Percentiles rank a stretch among this genome's conserved stretches.
These are phyloP conservation scores for Xestia ashworthii DNA, from an alignment of 2,888 invertebrate genomes.

Conservation along the genomic window DNA sequence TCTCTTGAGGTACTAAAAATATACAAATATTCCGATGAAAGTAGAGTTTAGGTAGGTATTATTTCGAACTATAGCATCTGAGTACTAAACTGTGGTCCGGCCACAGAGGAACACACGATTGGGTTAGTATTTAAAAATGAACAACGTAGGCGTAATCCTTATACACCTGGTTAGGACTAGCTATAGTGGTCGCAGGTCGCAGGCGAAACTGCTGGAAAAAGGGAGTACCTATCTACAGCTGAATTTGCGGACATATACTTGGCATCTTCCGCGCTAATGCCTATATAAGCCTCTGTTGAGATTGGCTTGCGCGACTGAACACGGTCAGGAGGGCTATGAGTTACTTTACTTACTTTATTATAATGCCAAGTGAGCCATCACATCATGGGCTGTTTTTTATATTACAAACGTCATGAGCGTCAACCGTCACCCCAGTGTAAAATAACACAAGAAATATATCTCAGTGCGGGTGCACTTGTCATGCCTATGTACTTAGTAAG, in stretches of 20 bases:
- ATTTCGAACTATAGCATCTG: too few species aligned
- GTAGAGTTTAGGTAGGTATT: too few species aligned
- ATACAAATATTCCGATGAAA: too few species aligned
- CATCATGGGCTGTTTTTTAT: background rate
- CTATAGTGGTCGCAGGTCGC: too few species aligned
- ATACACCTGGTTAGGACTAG: too few species aligned
- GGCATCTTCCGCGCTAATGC: background rate
- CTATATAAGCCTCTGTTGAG: background rate
- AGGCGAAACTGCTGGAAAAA: background rate
- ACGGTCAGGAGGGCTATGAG: background rate
- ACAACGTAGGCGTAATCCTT: too few species aligned
- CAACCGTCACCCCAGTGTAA: background rate
- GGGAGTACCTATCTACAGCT: background rate
- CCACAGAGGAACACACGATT: too few species aligned
- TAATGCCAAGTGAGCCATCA: background rate
- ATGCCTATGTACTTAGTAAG: background rate
- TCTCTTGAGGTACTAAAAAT: too few species aligned
- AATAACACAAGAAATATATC: background rate
- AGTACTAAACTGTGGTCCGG: too few species aligned
- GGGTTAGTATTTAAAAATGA: too few species aligned
- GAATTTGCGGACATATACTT: background rate
- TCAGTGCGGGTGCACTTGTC: background rate
- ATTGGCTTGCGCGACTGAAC: background rate
- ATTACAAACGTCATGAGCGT: background rate
- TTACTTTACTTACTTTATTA: background rate